These are phyloP conservation scores for Sipha maydis DNA, from an alignment of 2,888 invertebrate genomes.

Conservation along the genomic window DNA sequence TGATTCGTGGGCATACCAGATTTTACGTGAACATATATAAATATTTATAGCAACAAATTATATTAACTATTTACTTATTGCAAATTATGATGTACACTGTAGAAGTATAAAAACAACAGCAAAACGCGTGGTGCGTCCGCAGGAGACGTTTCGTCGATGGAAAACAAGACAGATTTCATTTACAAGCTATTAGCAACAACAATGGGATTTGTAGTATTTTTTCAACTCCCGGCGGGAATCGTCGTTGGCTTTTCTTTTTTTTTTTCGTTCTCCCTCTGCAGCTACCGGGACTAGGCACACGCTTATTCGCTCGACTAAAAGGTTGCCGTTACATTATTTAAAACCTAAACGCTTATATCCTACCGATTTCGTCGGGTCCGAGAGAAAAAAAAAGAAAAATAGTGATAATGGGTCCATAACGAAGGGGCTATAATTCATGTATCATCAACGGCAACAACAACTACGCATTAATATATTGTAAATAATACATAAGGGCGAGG, in stretches of 20 bases:
- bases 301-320: constrained; percentile 17
- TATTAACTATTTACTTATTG: neutral
- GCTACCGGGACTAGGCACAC: constrained; percentile 4
- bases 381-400: neutral
- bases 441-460: constrained; percentile 35
- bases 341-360: constrained; percentile 32
- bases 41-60: neutral
- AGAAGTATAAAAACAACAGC: neutral
- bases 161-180: constrained; percentile 34
- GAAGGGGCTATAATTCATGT: constrained; percentile 46
- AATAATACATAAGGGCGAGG: constrained; percentile 38
- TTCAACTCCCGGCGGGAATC: constrained; percentile 38
- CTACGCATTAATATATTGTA: constrained; percentile 16
- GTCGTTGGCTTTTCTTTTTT: neutral
- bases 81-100: neutral
- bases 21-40: neutral
- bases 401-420: constrained; percentile 35
- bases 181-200: constrained; percentile 50
- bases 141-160: neutral
- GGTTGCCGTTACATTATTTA: constrained; percentile 59
- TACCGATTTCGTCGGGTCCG: constrained; percentile 8
- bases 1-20: too few relatives aligned
- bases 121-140: neutral
- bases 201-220: constrained; percentile 52
- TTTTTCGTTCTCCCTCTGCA: neutral